Evolutionary conservation across 2,888 invertebrate genomes (phyloP).

Genomic region (Trileptium ribeirensis): DNA sequence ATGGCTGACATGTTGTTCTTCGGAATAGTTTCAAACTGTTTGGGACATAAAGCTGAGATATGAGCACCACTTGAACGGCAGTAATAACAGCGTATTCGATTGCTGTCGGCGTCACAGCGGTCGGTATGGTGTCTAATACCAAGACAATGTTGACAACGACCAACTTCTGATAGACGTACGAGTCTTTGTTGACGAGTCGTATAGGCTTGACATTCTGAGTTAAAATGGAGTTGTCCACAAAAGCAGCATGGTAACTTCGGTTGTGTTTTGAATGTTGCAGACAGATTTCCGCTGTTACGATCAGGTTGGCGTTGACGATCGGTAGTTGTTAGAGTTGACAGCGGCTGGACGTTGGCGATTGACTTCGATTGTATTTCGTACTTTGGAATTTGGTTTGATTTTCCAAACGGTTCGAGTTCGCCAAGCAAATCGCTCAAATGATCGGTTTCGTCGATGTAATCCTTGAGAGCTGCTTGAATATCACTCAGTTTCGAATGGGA

Average conservation of each 20-base stretch:
- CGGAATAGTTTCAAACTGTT: conserved; percentile 2
- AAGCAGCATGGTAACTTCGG: background rate
- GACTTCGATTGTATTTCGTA: background rate
- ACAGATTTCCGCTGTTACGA: background rate
- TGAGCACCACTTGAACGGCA: background rate
- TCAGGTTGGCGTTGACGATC: background rate
- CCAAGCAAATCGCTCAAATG: background rate
- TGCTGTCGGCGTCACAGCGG: background rate
- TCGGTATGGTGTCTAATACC: background rate
- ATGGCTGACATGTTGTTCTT: background rate
- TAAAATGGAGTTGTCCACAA: too few relatives aligned
- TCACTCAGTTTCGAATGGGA: background rate
- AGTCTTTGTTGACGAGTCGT: too few relatives aligned
- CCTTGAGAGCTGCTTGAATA: background rate
- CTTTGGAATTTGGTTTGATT: background rate
- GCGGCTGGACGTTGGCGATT: background rate
- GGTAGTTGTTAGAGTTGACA: background rate
- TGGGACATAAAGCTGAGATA: background rate
- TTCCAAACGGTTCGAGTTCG: background rate
- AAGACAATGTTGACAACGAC: background rate
- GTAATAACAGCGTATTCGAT: background rate
- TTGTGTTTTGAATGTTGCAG: background rate
- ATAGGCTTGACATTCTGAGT: too few relatives aligned
- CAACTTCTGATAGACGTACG: too few relatives aligned
- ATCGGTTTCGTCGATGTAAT: background rate